Evolutionary conservation across 2,113 vertebrate species (phyloP).

Genomic region (Chaetodon trifascialis): DNA sequence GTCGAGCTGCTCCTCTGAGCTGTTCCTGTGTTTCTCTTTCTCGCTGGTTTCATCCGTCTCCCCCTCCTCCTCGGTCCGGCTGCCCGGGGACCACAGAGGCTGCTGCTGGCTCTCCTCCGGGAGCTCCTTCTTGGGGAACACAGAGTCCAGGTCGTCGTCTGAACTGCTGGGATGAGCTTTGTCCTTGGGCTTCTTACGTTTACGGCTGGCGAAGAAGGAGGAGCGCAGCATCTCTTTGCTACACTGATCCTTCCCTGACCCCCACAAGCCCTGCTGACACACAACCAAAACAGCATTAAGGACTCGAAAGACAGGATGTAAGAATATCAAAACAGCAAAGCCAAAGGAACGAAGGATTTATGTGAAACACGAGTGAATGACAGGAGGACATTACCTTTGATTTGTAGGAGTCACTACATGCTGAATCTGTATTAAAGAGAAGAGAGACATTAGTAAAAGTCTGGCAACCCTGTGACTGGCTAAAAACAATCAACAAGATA

Average conservation of each 20-base stretch:
- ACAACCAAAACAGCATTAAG: slow-evolving; percentile 28
- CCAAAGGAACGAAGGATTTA: neutral
- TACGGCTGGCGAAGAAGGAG: slow-evolving; percentile 97
- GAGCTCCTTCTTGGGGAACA: slow-evolving; percentile 89
- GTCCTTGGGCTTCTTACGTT: slow-evolving; percentile 96
- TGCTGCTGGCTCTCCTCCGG: slow-evolving; percentile 77
- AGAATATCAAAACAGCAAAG: neutral
- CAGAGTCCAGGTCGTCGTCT: slow-evolving; percentile 94
- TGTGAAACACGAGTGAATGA: neutral
- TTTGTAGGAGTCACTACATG: slow-evolving; percentile 98
- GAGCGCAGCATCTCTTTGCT: slow-evolving; percentile 96
- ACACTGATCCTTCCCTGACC: slow-evolving; percentile 96
- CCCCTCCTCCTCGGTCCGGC: slow-evolving; percentile 83
- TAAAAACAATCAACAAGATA: slow-evolving; percentile 31
- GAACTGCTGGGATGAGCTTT: slow-evolving; percentile 95
- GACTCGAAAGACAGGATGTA: neutral
- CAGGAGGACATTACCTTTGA: slow-evolving; percentile 90
- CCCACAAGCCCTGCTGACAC: slow-evolving; percentile 92
- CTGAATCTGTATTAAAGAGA: slow-evolving; percentile 90
- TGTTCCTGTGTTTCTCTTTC: slow-evolving; percentile 67
- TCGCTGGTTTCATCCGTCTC: slow-evolving; percentile 50
- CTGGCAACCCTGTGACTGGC: slow-evolving; percentile 1
- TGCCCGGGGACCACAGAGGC: slow-evolving; percentile 72
- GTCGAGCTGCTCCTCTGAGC: slow-evolving; percentile 65
- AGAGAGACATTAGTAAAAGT: slow-evolving; percentile 53